These are phyloP conservation scores for Phallusia fumigata DNA, from an alignment of 23 tunicate species.

Conservation along the genomic window DNA sequence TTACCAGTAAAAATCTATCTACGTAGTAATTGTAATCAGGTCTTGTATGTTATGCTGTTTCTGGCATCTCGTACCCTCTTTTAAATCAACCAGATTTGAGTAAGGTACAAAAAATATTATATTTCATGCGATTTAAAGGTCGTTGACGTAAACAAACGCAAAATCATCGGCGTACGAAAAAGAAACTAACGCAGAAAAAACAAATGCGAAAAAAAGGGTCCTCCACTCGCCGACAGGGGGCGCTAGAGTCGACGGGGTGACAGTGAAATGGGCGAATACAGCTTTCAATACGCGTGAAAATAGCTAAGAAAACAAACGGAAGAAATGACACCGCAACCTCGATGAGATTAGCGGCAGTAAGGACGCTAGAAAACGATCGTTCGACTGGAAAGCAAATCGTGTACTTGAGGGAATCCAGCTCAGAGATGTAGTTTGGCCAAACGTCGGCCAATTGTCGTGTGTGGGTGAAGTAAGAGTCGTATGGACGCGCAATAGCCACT, in stretches of 20 bases:
- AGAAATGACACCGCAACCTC: constrained; percentile 3
- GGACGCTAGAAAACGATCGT: not conserved
- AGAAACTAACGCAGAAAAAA: not conserved
- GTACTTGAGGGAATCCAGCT: not conserved
- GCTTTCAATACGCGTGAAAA: not conserved
- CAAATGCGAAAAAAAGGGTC: not conserved
- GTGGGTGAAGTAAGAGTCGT: not conserved
- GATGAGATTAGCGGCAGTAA: not conserved
- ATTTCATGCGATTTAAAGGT: not conserved
- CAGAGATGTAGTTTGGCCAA: not conserved
- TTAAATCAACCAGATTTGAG: not conserved
- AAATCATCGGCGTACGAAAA: constrained; percentile 2
- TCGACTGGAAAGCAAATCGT: not conserved
- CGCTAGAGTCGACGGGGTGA: constrained; percentile 5
- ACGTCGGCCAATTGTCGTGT: not conserved
- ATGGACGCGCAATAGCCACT: not conserved
- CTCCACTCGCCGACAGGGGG: constrained; percentile 2
- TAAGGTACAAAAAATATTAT: constrained; percentile 9
- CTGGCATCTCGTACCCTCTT: too few relatives aligned
- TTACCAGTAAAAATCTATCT: too few relatives aligned
- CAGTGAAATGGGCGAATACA: not conserved
- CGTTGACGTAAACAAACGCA: constrained; percentile 6
- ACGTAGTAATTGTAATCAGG: too few relatives aligned
- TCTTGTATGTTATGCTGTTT: too few relatives aligned
- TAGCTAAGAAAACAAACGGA: not conserved